phyloP scores from a whole-genome alignment of 2,797 vertebrate genomes.

The Rousettus madagascariensis region DNA sequence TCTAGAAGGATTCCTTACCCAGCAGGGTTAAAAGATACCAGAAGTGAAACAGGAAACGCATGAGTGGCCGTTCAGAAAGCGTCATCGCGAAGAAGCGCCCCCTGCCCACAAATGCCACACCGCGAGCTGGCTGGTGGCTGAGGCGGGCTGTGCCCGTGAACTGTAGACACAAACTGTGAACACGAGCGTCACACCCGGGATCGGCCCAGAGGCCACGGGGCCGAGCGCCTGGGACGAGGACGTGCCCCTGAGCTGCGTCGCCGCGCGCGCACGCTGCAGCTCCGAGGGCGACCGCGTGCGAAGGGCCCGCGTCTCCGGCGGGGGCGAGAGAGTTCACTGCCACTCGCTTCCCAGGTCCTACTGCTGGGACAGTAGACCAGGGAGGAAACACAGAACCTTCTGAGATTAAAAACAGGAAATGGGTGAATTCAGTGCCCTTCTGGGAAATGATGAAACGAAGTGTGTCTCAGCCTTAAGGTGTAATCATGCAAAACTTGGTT shows the following conservation, averaged over 20 bases:
- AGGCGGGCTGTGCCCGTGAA: rapidly evolving
- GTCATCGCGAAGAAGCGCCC: rapidly evolving
- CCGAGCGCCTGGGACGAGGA: too few relatives aligned
- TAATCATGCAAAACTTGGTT: constrained; percentile 50
- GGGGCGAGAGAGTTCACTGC: neutral
- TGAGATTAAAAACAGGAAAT: constrained; percentile 79
- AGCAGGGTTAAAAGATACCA: neutral
- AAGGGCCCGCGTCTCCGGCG: neutral
- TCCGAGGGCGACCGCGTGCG: rapidly evolving
- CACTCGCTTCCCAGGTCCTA: constrained; percentile 24
- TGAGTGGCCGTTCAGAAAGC: neutral
- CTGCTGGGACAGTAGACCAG: constrained; percentile 47
- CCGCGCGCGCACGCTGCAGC: neutral
- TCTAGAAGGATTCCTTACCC: neutral
- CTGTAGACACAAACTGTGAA: too few relatives aligned
- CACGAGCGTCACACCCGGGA: too few relatives aligned
- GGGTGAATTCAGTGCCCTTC: constrained; percentile 68
- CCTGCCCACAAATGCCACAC: rapidly evolving
- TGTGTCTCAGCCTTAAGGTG: constrained; percentile 66
- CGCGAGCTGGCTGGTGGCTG: rapidly evolving
- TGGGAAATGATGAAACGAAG: constrained; percentile 80
- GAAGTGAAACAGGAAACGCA: neutral
- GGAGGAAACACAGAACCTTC: constrained; percentile 64
- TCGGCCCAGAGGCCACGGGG: too few relatives aligned
- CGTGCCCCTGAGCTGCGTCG: too few relatives aligned